Base-by-base conservation (phyloP, 2,113 vertebrate species). In the Macrotis lagotis region DNA sequence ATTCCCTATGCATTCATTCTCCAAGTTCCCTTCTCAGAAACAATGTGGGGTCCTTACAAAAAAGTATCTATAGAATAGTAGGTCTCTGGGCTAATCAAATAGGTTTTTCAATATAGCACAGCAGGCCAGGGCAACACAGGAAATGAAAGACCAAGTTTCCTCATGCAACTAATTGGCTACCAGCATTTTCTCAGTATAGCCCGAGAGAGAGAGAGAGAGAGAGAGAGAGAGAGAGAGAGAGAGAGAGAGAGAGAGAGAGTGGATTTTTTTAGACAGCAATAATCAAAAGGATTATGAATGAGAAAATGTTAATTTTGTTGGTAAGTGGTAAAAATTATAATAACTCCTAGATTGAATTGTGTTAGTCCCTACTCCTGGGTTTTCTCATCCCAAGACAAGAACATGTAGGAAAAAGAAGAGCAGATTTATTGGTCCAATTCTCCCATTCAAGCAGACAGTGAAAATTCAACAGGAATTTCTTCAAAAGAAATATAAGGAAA, bases 1-100 rank as follows among this genome's bases (percentile, higher is more conserved):
- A 97, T 95, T 94, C 19, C 88, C 93, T 51, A 93, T 47, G 92
- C 59, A 37, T 92, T 0, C 89, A 31, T 93, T 52, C 59, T 94
- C 37, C 22, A 91, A 50, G 92, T 96, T 94, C 88, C 22, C 89
- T 44, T 89, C 48, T 59, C 28, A 44, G 91, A 94, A 83, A 91
- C 24, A 4, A 59, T 88, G 48, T 93, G 52, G 8, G 50, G 91
- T 92, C 51, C 91, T 25, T 37, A 24, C 31, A 31, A 93, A 88
- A 48, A 28, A 48, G 22, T 9, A 6, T 50, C 92, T 44, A 28
- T 16, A 55, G 3, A 89, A 74, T 0, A 92, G 8, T 26, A 47
- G n/a, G 26, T 47, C 88, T 89, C 44, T 66, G 48, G 88, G 37
- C 48, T 28, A n/a, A 95, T 96, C 74, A 51, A 90, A 37, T 28